Conservation (phyloP, 2,113 vertebrate species). For the Coptodon bakossiorum region DNA sequence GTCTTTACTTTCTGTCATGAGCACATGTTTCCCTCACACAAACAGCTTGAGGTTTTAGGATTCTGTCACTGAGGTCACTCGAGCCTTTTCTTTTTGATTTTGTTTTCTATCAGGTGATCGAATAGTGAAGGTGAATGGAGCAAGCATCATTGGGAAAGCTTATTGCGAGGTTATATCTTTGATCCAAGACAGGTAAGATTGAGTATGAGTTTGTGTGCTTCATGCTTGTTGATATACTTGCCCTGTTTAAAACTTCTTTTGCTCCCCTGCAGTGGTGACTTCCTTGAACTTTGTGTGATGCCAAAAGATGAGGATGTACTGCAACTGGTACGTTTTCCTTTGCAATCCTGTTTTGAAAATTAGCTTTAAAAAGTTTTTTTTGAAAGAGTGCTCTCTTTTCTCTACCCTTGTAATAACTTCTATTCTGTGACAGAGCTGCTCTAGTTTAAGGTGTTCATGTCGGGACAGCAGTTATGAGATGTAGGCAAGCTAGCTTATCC, state of each 20-base stretch:
- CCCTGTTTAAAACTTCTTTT: not conserved
- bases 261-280: slow-evolving; percentile 77
- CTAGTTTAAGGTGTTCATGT: slow-evolving; percentile 27
- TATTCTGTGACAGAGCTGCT: slow-evolving; percentile 3
- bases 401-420: not conserved
- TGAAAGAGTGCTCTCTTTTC: not conserved
- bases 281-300: slow-evolving; percentile 96
- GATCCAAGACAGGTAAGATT: slow-evolving; percentile 92
- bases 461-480: slow-evolving; percentile 17
- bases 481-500: slow-evolving; percentile 11
- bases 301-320: slow-evolving; percentile 99
- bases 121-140: slow-evolving; percentile 95
- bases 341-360: not conserved
- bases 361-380: not conserved
- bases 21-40: not conserved
- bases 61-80: not conserved
- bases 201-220: not conserved
- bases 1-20: not conserved
- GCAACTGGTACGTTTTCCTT: slow-evolving; percentile 74
- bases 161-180: slow-evolving; percentile 96
- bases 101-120: slow-evolving; percentile 80
- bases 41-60: not conserved
- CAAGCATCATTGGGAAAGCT: slow-evolving; percentile 96
- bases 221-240: not conserved
- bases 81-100: not conserved